Evolutionary conservation across 2,888 invertebrate species (phyloP).

Genomic region (Dexiosoma caninum): DNA sequence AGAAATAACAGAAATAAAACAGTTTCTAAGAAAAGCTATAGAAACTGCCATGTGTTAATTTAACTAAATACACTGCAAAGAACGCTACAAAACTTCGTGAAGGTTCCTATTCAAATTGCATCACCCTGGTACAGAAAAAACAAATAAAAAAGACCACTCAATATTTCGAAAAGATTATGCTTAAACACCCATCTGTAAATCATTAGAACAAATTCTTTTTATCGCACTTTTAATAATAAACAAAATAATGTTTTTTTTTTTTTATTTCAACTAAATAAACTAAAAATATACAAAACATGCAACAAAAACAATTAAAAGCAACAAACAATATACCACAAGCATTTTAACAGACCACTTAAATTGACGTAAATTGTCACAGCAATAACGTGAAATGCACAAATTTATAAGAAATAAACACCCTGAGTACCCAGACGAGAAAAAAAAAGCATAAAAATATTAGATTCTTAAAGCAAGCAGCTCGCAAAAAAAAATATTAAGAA

Average conservation of each 20-base stretch:
- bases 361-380: conserved; percentile 62
- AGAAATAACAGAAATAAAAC: not conserved
- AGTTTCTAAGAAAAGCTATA: too few relatives aligned
- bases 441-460: conserved; percentile 6
- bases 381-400: conserved; percentile 39
- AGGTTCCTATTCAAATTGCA: too few relatives aligned
- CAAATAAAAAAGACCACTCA: too few relatives aligned
- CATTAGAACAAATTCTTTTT: not conserved
- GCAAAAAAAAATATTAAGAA: conserved; percentile 50
- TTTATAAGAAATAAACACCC: conserved; percentile 23
- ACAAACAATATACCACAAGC: not conserved
- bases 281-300: conserved; percentile 10
- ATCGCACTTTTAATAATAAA: not conserved
- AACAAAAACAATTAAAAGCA: not conserved
- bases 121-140: too few relatives aligned
- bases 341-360: conserved; percentile 56
- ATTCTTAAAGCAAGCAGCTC: conserved; percentile 14
- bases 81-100: too few relatives aligned
- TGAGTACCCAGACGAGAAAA: too few relatives aligned
- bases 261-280: too few relatives aligned
- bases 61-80: too few relatives aligned
- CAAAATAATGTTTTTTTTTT: not conserved
- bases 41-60: not conserved
- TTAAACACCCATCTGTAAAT: not conserved
- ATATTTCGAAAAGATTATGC: not conserved